Percentiles rank a stretch among this genome's conserved stretches.
These are phyloP conservation scores for Troides aeacus DNA, from an alignment of 2,888 invertebrate species.

Conservation along the genomic window DNA sequence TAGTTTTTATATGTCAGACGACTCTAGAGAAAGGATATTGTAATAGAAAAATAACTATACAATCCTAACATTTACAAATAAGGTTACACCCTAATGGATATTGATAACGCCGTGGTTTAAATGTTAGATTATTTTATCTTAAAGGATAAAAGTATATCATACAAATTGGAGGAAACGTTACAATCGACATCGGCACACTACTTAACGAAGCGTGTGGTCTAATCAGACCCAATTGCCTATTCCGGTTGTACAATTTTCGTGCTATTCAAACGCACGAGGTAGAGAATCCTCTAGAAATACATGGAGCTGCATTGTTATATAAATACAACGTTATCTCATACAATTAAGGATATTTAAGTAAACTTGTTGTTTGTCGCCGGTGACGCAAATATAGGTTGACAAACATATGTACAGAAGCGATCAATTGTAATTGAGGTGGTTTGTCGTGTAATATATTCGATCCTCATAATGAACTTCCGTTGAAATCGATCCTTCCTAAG, in stretches of 20 bases:
- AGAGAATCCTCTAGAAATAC: not conserved
- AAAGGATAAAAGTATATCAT: not conserved
- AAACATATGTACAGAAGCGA: not conserved
- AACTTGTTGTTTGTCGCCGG: not conserved
- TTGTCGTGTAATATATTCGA: too few relatives aligned
- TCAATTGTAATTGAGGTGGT: too few relatives aligned
- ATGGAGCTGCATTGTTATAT: not conserved
- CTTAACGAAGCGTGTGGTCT: slow-evolving; percentile 20
- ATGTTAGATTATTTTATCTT: not conserved
- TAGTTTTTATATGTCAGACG: too few relatives aligned
- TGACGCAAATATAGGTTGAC: not conserved
- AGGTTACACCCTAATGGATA: too few relatives aligned
- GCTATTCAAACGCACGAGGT: slow-evolving; percentile 5
- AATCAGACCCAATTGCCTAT: slow-evolving; percentile 27
- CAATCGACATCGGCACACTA: slow-evolving; percentile 5
- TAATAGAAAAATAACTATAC: too few relatives aligned
- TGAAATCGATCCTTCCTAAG: too few relatives aligned
- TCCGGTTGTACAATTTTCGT: slow-evolving; percentile 23
- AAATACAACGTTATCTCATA: not conserved
- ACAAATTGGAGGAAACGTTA: not conserved
- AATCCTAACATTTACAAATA: too few relatives aligned
- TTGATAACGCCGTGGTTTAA: too few relatives aligned
- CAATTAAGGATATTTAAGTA: not conserved
- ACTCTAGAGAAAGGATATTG: too few relatives aligned
- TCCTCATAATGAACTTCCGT: too few relatives aligned